phyloP scores from a whole-genome alignment of 2,113 vertebrate species.

The Geococcyx californianus region DNA sequence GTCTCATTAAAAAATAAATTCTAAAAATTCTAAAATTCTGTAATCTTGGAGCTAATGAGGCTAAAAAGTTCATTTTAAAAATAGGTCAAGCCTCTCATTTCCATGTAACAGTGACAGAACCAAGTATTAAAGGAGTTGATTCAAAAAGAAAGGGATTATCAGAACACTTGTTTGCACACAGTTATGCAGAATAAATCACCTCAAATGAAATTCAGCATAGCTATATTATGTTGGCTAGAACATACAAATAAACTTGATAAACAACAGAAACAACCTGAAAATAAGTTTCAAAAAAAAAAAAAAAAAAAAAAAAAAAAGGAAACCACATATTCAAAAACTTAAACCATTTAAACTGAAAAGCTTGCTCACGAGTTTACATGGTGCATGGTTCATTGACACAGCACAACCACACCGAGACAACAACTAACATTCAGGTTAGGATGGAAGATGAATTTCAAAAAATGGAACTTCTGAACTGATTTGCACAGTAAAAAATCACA shows the following conservation, averaged over 20 bases:
- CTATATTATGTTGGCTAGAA: background rate
- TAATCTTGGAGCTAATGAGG: background rate
- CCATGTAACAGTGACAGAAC: background rate
- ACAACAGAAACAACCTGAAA: background rate
- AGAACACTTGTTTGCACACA: background rate
- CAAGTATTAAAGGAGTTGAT: background rate
- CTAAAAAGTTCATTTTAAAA: background rate
- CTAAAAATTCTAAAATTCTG: background rate
- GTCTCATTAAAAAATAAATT: background rate
- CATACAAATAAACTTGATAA: background rate
- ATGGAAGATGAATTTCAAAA: background rate
- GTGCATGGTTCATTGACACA: too few species aligned
- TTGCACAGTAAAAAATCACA: background rate
- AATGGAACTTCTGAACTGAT: background rate
- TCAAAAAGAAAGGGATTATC: constrained; percentile 35
- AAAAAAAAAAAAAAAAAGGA: background rate
- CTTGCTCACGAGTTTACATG: background rate
- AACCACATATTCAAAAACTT: background rate
- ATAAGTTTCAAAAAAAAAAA: background rate
- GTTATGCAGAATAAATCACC: background rate
- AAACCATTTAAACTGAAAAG: background rate
- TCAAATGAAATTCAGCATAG: background rate
- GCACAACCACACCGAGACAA: background rate
- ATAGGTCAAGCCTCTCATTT: constrained; percentile 28
- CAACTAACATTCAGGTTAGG: background rate